These are phyloP conservation scores for Dolichopus griseipennis DNA, from an alignment of 2,888 invertebrate species.

Conservation along the genomic window DNA sequence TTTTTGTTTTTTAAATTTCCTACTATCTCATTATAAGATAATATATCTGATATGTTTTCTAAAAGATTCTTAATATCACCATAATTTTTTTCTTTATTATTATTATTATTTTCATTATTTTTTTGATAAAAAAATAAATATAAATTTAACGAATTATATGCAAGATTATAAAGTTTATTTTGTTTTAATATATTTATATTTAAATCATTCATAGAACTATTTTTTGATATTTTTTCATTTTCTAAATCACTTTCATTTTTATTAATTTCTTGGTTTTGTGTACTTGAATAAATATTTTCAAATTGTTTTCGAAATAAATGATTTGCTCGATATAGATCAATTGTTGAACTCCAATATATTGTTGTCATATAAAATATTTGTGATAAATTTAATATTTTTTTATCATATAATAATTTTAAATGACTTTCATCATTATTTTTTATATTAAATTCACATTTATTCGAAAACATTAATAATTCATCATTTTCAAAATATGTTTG, in stretches of 20 bases:
- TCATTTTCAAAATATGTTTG: background rate
- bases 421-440: conserved; percentile 8
- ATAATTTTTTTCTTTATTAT: background rate
- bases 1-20: background rate
- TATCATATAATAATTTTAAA: conserved; percentile 9
- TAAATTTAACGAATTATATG: conserved; percentile 14
- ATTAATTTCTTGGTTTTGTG: conserved; percentile 22
- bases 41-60: background rate
- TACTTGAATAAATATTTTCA: conserved; percentile 33
- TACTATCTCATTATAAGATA: background rate
- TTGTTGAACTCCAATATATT: conserved; percentile 39
- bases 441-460: background rate
- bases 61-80: background rate
- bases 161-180: conserved; percentile 17
- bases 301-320: conserved; percentile 37
- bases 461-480: background rate
- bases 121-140: conserved; percentile 7
- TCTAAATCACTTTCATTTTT: background rate
- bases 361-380: conserved; percentile 36
- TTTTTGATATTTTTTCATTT: no score
- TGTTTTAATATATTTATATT: background rate
- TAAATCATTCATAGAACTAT: background rate
- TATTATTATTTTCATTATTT: background rate
- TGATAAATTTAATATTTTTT: conserved; percentile 26
- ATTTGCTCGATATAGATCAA: conserved; percentile 36